phyloP scores from a whole-genome alignment of 2,888 invertebrate genomes.

The Hyles lineata region DNA sequence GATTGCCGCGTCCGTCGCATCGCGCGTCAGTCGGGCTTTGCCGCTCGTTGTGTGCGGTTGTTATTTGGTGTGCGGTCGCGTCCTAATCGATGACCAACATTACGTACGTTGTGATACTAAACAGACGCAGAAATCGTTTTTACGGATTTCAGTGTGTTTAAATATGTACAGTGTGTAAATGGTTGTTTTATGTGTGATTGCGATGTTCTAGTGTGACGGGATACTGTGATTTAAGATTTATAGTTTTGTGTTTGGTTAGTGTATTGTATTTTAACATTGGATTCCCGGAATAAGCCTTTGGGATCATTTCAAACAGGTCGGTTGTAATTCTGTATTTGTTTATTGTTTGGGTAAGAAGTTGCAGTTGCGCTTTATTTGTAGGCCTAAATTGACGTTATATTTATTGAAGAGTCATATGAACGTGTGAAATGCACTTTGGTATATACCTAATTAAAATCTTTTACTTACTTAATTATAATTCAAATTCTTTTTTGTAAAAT shows the following conservation, averaged over 20 bases:
- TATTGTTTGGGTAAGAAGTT: not conserved
- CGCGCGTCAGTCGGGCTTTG: conserved; percentile 31
- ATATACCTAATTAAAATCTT: not conserved
- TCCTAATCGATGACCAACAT: conserved; percentile 22
- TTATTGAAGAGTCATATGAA: not conserved
- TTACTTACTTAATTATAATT: not conserved
- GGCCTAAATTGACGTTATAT: not conserved
- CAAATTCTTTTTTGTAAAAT: no score
- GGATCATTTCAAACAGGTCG: conserved; percentile 24
- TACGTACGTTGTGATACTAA: conserved; percentile 29
- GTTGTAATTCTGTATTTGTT: not conserved
- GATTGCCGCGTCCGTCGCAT: conserved; percentile 26
- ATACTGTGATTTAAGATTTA: conserved; percentile 29
- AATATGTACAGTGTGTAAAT: conserved; percentile 28
- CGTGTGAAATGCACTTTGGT: not conserved
- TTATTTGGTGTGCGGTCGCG: not conserved
- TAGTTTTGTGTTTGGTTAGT: conserved; percentile 22
- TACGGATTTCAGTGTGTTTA: conserved; percentile 32
- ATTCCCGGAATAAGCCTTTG: conserved; percentile 18
- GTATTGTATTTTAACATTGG: conserved; percentile 11
- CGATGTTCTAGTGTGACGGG: conserved; percentile 27
- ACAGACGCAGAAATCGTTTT: conserved; percentile 23
- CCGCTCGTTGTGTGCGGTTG: conserved; percentile 15
- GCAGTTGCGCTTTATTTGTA: not conserved
- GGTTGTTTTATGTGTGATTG: conserved; percentile 24